A percentile compares a stretch with the other conserved stretches of the same genome.
These are phyloP conservation scores for Hedychridium roseum DNA, from an alignment of 2,888 invertebrate species.

Conservation along the genomic window DNA sequence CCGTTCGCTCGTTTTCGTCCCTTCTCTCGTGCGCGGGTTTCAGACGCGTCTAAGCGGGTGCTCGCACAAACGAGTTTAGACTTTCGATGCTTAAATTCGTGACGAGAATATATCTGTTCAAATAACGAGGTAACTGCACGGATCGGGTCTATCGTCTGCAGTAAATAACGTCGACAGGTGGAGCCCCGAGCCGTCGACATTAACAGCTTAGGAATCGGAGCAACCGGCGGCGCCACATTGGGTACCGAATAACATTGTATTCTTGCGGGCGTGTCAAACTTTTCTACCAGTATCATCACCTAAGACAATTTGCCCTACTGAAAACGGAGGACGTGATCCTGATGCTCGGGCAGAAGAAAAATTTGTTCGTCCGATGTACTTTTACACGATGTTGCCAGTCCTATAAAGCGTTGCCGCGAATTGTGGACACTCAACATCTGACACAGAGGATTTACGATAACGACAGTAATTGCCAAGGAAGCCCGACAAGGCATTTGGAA, in stretches of 20 bases:
- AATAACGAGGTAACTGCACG: neutral
- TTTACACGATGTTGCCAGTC: too few relatives aligned
- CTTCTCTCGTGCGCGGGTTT: neutral
- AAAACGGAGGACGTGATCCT: too few relatives aligned
- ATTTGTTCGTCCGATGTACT: too few relatives aligned
- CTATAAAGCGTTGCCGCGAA: too few relatives aligned
- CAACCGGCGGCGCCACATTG: slow-evolving; percentile 46
- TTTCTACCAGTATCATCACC: too few relatives aligned
- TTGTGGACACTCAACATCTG: too few relatives aligned
- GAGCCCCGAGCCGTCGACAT: slow-evolving; percentile 36
- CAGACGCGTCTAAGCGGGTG: too few relatives aligned
- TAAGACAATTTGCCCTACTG: slow-evolving; percentile 6
- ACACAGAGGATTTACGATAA: too few relatives aligned
- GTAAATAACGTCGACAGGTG: slow-evolving; percentile 45
- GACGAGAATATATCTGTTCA: too few relatives aligned
- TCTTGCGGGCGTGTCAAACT: slow-evolving; percentile 9
- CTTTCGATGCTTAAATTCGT: slow-evolving; percentile 15
- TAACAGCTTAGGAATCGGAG: slow-evolving; percentile 36
- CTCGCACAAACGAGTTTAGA: slow-evolving; percentile 17
- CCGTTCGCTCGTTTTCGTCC: neutral
- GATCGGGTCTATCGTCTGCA: slow-evolving; percentile 16
- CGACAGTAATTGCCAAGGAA: too few relatives aligned
- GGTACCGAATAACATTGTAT: slow-evolving; percentile 16
- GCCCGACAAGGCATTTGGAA: too few relatives aligned
- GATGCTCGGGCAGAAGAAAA: too few relatives aligned